phyloP scores from a whole-genome alignment of 2,797 vertebrate species.

The Tapirus indicus region DNA sequence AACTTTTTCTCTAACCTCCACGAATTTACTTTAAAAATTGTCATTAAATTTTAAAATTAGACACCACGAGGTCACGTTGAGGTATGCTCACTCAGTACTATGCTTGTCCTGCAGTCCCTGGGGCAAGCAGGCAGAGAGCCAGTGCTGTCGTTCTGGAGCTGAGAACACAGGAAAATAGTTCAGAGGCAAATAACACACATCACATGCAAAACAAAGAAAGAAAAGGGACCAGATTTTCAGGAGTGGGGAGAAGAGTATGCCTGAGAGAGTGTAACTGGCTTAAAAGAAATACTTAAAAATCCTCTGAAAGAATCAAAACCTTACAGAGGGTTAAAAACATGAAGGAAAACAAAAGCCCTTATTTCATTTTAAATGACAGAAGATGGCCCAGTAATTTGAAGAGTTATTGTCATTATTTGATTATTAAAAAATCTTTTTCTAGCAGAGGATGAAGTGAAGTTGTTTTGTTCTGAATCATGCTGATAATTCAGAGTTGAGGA shows the following conservation, averaged over 20 bases:
- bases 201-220: background rate
- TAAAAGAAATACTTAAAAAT: background rate
- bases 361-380: background rate
- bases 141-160: background rate
- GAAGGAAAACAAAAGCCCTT: background rate
- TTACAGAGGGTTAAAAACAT: background rate
- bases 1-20: constrained; percentile 47
- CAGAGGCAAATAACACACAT: constrained; percentile 14
- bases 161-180: background rate
- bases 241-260: background rate
- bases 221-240: background rate
- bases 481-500: constrained; percentile 1
- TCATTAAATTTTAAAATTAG: constrained; percentile 63
- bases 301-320: background rate
- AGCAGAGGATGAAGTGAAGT: background rate
- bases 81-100: background rate
- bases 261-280: background rate
- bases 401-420: background rate
- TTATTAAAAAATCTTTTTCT: background rate
- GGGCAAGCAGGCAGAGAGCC: background rate
- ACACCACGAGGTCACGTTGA: constrained; percentile 32
- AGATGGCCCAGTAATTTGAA: background rate
- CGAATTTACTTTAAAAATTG: constrained; percentile 51
- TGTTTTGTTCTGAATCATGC: background rate
- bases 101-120: background rate